Evolutionary conservation across 2,888 invertebrate species (phyloP), one percentile per base, ranked within the genome.

Genomic region (Idaea aversata): DNA sequence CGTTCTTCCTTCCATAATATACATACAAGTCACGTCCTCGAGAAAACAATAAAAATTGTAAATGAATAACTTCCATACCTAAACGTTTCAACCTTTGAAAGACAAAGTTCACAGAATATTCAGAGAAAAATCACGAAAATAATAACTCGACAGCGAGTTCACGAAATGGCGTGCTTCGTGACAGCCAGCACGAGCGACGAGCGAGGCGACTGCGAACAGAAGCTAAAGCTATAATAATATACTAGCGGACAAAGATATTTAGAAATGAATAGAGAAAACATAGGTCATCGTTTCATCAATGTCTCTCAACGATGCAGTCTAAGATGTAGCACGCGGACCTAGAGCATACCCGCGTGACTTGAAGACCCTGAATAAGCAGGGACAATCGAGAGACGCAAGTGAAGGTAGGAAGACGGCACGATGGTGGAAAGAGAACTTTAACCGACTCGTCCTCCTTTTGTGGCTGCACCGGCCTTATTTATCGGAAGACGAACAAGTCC

Each of bases 101-200:
- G 47, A 47, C 47, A 47, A 47, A 47, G 47, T 47, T 47, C 47
- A 13, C 47, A 47, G 47, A 47, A 47, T 47, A 47, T 47, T 47
- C 47, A 47, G 47, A 47, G 47, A 47, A 47, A 47, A 47, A 47
- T 47, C 47, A 47, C 47, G 47, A 47, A 47, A 47, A 47, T 47
- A 47, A 47, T 47, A 47, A 47, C 47, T 47, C 13, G 47, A 13
- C 7, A 47, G 7, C 47, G 47, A 47, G 47, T 47, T 47, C 10
- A 47, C 47, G 47, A 10, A 47, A 47, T 47, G 47, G 47, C 47
- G 36, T 36, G 47, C 47, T 25, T 3, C 47, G 47, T 47, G 10
- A 47, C 47, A 47, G 47, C 47, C 47, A 47, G 47, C 47, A 47
- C 47, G 47, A 10, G 47, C 5, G 47, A 10, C 13, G 13, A 47